Percentiles rank a stretch among this genome's conserved stretches.
Evolutionary conservation across 1,140 invertebrate species (phyloP).

Genomic region (Chrysomallon squamiferum): DNA sequence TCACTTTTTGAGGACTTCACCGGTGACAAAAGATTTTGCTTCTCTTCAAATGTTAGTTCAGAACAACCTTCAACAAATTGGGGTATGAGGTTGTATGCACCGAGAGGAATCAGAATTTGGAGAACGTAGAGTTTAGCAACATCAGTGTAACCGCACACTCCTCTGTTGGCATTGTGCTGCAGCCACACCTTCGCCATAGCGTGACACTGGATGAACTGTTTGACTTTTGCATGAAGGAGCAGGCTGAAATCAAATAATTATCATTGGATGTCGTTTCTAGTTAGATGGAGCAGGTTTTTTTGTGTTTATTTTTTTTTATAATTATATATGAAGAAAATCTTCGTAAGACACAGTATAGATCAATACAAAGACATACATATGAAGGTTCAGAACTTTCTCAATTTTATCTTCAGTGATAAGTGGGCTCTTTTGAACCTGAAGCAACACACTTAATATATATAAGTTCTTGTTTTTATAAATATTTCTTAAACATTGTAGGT

Average conservation of each 20-base stretch:
- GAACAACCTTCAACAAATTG: neutral
- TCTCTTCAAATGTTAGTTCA: neutral
- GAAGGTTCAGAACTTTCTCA: too few species aligned
- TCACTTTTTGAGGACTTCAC: neutral
- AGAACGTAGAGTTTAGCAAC: neutral
- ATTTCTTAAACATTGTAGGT: too few species aligned
- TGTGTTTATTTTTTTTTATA: too few species aligned
- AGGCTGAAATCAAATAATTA: constrained; percentile 11
- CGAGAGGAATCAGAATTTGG: neutral
- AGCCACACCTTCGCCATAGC: constrained; percentile 19
- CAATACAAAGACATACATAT: too few species aligned
- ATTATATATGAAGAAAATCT: too few species aligned
- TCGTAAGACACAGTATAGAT: too few species aligned
- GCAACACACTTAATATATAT: too few species aligned
- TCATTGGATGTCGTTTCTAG: too few species aligned
- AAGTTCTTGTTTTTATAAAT: too few species aligned
- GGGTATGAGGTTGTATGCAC: neutral
- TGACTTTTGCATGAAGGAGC: constrained; percentile 18
- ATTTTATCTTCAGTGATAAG: too few species aligned
- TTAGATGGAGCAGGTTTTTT: too few species aligned
- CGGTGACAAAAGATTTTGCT: neutral
- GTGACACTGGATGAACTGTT: constrained; percentile 17
- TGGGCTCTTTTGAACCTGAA: too few species aligned
- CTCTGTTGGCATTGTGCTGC: neutral
- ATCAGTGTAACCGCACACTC: neutral